phyloP scores from a whole-genome alignment of 2,888 invertebrate species.

The Hemithea aestivaria region DNA sequence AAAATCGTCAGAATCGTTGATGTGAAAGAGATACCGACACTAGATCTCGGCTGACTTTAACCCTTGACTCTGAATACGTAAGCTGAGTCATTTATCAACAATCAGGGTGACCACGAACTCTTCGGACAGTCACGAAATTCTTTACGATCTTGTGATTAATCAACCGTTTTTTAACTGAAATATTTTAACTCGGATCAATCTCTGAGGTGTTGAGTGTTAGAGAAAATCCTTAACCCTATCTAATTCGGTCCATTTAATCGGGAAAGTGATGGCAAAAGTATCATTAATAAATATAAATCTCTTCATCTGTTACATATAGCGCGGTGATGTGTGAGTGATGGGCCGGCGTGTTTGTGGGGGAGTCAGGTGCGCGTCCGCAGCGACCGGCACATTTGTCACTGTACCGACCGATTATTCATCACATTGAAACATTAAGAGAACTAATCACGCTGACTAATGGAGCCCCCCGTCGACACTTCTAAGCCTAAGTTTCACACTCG shows the following conservation, averaged over 20 bases:
- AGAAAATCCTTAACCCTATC: constrained; percentile 17
- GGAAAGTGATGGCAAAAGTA: constrained; percentile 46
- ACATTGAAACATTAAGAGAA: constrained; percentile 78
- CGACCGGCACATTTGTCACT: constrained; percentile 73
- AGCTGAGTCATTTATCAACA: constrained; percentile 71
- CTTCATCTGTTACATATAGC: constrained; percentile 66
- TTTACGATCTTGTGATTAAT: constrained; percentile 16
- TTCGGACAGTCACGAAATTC: constrained; percentile 28
- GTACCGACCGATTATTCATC: constrained; percentile 75
- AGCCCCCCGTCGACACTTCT: constrained; percentile 76
- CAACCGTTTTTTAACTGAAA: constrained; percentile 20
- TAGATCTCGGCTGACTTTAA: constrained; percentile 65
- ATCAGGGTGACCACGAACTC: constrained; percentile 51
- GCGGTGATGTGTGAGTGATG: constrained; percentile 66
- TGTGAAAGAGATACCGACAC: constrained; percentile 61
- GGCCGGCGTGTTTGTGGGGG: constrained; percentile 63
- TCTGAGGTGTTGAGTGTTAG: constrained; percentile 10
- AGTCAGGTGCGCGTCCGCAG: constrained; percentile 72
- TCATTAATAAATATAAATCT: constrained; percentile 73
- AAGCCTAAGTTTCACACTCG: constrained; percentile 71
- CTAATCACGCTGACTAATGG: constrained; percentile 78
- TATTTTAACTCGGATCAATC: constrained; percentile 12
- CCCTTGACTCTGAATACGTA: constrained; percentile 67
- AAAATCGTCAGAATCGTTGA: constrained; percentile 41
- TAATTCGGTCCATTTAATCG: constrained; percentile 30